Evolutionary conservation across 2,797 vertebrate genomes (phyloP).

Genomic region (Sphaeramia orbicularis): DNA sequence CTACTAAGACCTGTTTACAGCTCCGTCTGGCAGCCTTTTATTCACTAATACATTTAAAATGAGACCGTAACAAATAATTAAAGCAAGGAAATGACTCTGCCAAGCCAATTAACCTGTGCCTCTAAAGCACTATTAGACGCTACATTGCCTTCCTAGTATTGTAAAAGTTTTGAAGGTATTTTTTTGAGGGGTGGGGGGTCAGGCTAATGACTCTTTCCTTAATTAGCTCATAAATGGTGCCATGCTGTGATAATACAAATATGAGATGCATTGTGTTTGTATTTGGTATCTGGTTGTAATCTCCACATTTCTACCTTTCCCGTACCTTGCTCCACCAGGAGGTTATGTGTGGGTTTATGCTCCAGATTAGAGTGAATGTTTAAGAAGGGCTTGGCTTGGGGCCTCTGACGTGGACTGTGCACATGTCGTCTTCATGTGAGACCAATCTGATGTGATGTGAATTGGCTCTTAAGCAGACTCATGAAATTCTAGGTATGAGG

Average conservation of each 20-base stretch:
- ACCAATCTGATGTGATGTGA: neutral
- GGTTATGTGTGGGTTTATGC: conserved; percentile 1
- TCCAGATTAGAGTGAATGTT: conserved; percentile 36
- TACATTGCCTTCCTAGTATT: conserved; percentile 46
- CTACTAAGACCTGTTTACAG: conserved; percentile 67
- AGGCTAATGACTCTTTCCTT: conserved; percentile 51
- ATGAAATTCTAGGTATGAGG: too few relatives aligned
- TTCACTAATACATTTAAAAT: conserved; percentile 68
- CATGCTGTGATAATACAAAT: conserved; percentile 29
- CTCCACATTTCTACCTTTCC: conserved; percentile 24
- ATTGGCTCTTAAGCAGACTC: too few relatives aligned
- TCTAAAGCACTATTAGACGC: conserved; percentile 47
- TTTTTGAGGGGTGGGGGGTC: conserved; percentile 51
- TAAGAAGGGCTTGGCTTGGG: conserved; percentile 4
- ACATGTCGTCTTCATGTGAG: conserved; percentile 4
- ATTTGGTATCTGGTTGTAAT: conserved; percentile 31
- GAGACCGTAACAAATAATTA: conserved; percentile 73
- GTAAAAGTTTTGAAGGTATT: conserved; percentile 45
- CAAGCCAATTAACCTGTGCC: conserved; percentile 70
- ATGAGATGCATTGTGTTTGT: conserved; percentile 24
- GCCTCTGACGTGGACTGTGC: neutral
- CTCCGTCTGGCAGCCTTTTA: conserved; percentile 59
- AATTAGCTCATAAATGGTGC: conserved; percentile 55
- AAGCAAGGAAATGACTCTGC: conserved; percentile 59
- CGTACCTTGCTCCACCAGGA: conserved; percentile 33